A percentile compares a stretch with the other conserved stretches of the same genome.
These are phyloP conservation scores for Macrostomum cliftonense DNA, from an alignment of 2,888 invertebrate species.

Conservation along the genomic window DNA sequence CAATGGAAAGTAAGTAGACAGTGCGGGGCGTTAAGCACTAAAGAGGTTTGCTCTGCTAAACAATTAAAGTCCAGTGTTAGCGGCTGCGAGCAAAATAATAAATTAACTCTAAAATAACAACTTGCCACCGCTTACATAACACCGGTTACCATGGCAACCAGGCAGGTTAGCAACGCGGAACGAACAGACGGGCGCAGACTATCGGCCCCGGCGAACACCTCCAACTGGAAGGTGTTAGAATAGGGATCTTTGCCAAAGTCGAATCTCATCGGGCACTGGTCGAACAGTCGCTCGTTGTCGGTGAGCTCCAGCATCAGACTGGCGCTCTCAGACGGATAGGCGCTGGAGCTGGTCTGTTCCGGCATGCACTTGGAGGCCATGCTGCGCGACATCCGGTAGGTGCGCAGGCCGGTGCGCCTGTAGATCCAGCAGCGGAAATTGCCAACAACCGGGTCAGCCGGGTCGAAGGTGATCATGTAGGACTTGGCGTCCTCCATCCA, in stretches of 20 bases:
- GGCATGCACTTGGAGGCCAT: slow-evolving; percentile 75
- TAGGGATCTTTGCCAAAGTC: slow-evolving; percentile 75
- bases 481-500: slow-evolving; percentile 95
- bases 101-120: no score
- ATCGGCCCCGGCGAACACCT: no score
- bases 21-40: no score
- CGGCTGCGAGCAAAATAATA: no score
- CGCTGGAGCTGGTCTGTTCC: slow-evolving; percentile 69
- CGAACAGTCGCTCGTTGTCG: slow-evolving; percentile 67
- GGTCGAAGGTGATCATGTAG: slow-evolving; percentile 82
- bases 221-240: not conserved
- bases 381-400: slow-evolving; percentile 53
- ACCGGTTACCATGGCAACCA: no score
- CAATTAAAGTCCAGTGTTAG: no score
- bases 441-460: slow-evolving; percentile 59
- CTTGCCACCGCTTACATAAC: no score
- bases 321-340: slow-evolving; percentile 69
- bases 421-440: slow-evolving; percentile 12
- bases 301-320: slow-evolving; percentile 65
- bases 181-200: no score
- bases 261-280: slow-evolving; percentile 90
- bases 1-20: no score
- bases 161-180: no score
- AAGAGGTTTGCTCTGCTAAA: no score
- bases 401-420: slow-evolving; percentile 5